Base-by-base conservation (phyloP, 1,140 invertebrate species). In the Pseudomyrmex cubaensis region DNA sequence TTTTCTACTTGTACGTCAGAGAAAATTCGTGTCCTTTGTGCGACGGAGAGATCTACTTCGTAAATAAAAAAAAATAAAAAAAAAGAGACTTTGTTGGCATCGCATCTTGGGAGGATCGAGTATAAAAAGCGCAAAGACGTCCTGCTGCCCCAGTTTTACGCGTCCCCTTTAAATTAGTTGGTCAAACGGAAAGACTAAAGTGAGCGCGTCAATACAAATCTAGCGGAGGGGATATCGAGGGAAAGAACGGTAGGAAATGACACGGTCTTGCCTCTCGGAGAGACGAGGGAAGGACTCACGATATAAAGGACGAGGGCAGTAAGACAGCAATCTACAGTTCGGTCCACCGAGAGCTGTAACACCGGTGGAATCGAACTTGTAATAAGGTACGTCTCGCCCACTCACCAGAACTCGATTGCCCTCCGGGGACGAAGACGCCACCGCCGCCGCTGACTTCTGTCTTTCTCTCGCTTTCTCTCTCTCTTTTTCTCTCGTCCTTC, bases 341-440 rank as follows among this genome's bases (percentile, higher is more conserved):
- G 88, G 83, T 90, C 91, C 90, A 70, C 85, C 54, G 90, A 90
- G 89, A 76, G 86, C 86, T 88, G 91, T 92, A 92, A 92, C 88
- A 73, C 87, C 66, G 73, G 87, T 88, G 85, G 88, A 92, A 92
- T 92, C 91, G 91, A 92, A 92, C 91, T 92, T 92, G 92, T 92
- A 92, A 92, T 92, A 92, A 92, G 90, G 87, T 92, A 90, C 83
- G 85, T 80, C 73, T 85, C 82, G 83, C 82, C 84, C 87, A 85
- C 85, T 91, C 89, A 75, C 85, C 82, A 84, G 78, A 87, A 85
- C 80, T 82, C 89, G 78, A 91, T 87, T 88, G 88, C 88, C 70
- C 91, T 84, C 59, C n/a, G 46, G 90, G 87, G 91, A 92, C 63
- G 59, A 52, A 54, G 44, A 48, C 52, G 13, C n/a, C 35, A 20